These are phyloP conservation scores for Drosophila helvetica DNA, from an alignment of 2,888 invertebrate genomes.

Conservation along the genomic window DNA sequence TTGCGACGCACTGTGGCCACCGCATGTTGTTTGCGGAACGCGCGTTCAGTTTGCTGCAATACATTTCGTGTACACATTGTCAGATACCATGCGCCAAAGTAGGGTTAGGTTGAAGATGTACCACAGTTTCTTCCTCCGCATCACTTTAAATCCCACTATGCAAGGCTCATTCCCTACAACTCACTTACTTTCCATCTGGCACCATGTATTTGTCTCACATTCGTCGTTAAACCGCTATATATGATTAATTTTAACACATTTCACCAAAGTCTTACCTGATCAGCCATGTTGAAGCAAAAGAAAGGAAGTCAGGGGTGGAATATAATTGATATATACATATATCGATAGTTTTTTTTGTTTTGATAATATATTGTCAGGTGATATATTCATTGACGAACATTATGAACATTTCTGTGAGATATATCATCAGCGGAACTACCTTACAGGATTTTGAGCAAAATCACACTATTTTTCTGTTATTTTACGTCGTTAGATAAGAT, in stretches of 20 bases:
- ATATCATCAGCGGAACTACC: no score
- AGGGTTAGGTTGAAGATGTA: slow-evolving; percentile 68
- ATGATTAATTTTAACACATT: slow-evolving; percentile 52
- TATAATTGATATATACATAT: no score
- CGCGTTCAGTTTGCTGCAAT: slow-evolving; percentile 94
- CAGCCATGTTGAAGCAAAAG: slow-evolving; percentile 89
- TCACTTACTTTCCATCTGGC: slow-evolving; percentile 21
- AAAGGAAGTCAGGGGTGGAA: slow-evolving; percentile 39
- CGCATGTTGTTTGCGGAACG: slow-evolving; percentile 98
- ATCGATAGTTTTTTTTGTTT: no score
- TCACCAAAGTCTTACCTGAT: slow-evolving; percentile 88
- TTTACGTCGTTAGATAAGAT: no score
- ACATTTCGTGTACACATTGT: slow-evolving; percentile 44
- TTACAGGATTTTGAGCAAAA: no score
- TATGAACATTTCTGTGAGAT: no score
- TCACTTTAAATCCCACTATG: not conserved
- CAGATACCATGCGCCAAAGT: slow-evolving; percentile 67
- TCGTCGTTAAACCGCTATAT: slow-evolving; percentile 23
- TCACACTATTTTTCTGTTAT: no score
- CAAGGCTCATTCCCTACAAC: not conserved
- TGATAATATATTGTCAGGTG: no score
- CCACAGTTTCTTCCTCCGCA: not conserved
- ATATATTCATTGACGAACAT: no score
- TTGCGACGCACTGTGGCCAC: slow-evolving; percentile 97
- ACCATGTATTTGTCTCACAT: slow-evolving; percentile 16